phyloP scores from a whole-genome alignment of 2,888 invertebrate genomes.

The Clunio marinus region DNA sequence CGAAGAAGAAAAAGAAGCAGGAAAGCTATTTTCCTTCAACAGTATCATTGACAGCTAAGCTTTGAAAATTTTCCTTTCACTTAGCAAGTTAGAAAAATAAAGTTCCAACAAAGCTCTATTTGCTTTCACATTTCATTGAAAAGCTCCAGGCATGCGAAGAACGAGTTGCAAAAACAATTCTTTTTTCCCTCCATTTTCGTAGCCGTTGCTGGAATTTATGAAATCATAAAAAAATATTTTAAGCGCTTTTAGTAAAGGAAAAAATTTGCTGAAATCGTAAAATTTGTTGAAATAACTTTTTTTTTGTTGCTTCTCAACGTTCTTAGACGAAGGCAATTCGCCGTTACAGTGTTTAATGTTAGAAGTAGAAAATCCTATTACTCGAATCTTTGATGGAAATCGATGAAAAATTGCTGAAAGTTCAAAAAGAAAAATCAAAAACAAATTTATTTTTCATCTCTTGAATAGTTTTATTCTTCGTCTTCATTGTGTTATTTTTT shows the following conservation, averaged over 20 bases:
- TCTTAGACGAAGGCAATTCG: too few relatives aligned
- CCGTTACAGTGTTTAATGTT: too few relatives aligned
- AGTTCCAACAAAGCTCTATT: too few relatives aligned
- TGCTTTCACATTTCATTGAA: too few relatives aligned
- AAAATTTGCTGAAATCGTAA: constrained; percentile 31
- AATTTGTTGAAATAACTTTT: constrained; percentile 29
- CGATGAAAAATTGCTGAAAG: too few relatives aligned
- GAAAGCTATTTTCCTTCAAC: not conserved
- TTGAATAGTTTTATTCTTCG: not conserved
- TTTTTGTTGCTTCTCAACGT: too few relatives aligned
- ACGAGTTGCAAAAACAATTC: constrained; percentile 15
- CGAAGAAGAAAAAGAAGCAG: not conserved
- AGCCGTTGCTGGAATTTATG: constrained; percentile 10
- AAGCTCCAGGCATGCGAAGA: too few relatives aligned
- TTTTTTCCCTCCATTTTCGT: not conserved
- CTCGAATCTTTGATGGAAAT: too few relatives aligned
- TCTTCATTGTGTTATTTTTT: not conserved
- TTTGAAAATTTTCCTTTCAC: not conserved
- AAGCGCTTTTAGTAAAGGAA: not conserved
- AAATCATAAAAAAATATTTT: constrained; percentile 15
- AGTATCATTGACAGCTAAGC: not conserved
- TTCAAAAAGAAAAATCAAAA: too few relatives aligned
- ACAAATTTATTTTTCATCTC: constrained; percentile 6
- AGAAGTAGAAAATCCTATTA: too few relatives aligned
- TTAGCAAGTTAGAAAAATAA: constrained; percentile 1